Evolutionary conservation across 2,113 vertebrate species (phyloP).

Genomic region (Antennarius striatus): DNA sequence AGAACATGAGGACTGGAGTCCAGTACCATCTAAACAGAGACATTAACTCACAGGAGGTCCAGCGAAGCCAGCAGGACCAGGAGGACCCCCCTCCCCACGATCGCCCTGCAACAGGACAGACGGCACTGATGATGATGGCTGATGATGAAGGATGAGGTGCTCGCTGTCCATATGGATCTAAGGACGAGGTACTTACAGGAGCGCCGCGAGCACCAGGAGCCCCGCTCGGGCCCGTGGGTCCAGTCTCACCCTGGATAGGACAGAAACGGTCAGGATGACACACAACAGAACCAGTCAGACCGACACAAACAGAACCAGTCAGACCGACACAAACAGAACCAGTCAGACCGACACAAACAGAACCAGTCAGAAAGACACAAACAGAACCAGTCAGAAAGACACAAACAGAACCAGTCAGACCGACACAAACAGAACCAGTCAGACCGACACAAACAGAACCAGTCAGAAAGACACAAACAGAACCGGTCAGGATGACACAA

Average conservation of each 20-base stretch:
- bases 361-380: no score
- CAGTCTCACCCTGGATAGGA: constrained; percentile 87
- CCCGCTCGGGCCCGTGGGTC: constrained; percentile 84
- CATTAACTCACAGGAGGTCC: constrained; percentile 92
- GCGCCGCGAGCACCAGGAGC: constrained; percentile 88
- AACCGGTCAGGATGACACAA: not conserved
- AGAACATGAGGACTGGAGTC: not conserved
- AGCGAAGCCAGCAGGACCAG: constrained; percentile 96
- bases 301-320: no score
- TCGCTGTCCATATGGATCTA: not conserved
- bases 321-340: no score
- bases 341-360: no score
- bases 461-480: not conserved
- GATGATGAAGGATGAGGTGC: no score
- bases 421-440: not conserved
- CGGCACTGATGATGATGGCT: not conserved
- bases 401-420: constrained; percentile 10
- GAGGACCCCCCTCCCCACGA: constrained; percentile 91
- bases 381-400: not conserved
- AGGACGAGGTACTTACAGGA: constrained; percentile 83
- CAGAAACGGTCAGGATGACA: not conserved
- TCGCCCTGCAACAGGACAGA: constrained; percentile 83
- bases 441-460: not conserved
- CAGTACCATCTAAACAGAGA: not conserved
- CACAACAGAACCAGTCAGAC: constrained; percentile 13